These are phyloP conservation scores for Gulo gulo DNA, from an alignment of 2,113 vertebrate genomes.

Conservation along the genomic window DNA sequence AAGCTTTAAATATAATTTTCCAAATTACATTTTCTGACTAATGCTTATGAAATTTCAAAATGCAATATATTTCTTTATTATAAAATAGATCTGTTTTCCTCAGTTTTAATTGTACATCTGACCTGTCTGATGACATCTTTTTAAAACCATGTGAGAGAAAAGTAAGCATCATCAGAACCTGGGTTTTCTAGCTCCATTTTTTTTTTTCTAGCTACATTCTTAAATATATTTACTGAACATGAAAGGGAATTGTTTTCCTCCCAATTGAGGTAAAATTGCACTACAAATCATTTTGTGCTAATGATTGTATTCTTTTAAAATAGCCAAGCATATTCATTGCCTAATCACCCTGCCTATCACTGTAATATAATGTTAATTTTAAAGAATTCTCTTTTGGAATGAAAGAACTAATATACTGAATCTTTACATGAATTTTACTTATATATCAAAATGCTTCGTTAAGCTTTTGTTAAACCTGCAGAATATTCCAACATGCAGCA, in stretches of 20 bases:
- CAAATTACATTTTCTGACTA: slow-evolving; percentile 61
- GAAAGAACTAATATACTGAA: slow-evolving; percentile 24
- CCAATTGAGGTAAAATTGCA: slow-evolving; percentile 66
- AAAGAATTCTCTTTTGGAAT: slow-evolving; percentile 52
- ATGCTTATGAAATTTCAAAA: slow-evolving; percentile 62
- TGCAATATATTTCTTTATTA: slow-evolving; percentile 18
- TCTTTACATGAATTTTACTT: slow-evolving; percentile 39
- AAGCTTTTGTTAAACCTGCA: slow-evolving; percentile 35
- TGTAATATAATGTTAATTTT: slow-evolving; percentile 55
- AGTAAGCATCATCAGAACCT: not conserved
- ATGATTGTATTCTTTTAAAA: slow-evolving; percentile 59
- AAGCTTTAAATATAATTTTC: slow-evolving; percentile 61
- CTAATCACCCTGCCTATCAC: not conserved
- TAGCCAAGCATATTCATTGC: slow-evolving; percentile 12
- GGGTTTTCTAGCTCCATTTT: slow-evolving; percentile 32
- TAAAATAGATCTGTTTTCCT: not conserved
- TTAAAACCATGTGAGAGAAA: not conserved
- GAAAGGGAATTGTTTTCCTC: slow-evolving; percentile 56
- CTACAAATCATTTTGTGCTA: slow-evolving; percentile 54
- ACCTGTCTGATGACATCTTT: slow-evolving; percentile 46
- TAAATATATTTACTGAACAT: slow-evolving; percentile 70
- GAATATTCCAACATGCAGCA: not conserved
- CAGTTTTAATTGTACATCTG: slow-evolving; percentile 33
- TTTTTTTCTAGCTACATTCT: slow-evolving; percentile 32
- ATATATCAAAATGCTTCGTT: not conserved